These are phyloP conservation scores for Apotomis turbidana DNA, from an alignment of 2,888 invertebrate species.

Conservation along the genomic window DNA sequence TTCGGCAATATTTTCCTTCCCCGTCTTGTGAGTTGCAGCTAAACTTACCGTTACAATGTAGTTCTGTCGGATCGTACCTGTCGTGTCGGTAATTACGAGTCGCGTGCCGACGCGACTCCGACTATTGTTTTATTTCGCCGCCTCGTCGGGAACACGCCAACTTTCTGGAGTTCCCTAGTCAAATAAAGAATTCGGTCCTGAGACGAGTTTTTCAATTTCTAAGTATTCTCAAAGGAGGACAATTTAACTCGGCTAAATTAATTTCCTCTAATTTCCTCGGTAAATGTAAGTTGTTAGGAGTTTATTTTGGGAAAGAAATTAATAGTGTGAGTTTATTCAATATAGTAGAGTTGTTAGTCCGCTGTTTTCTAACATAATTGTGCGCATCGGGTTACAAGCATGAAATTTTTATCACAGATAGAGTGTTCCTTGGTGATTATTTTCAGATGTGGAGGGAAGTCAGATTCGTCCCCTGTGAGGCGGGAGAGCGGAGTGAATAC, in stretches of 20 bases:
- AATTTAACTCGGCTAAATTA: conserved; percentile 2
- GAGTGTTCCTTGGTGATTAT: no score
- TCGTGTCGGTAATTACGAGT: conserved; percentile 16
- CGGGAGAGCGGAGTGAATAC: no score
- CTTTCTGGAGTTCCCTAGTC: not conserved
- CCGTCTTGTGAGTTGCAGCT: not conserved
- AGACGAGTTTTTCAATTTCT: conserved; percentile 9
- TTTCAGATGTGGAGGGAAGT: no score
- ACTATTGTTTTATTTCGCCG: conserved; percentile 6
- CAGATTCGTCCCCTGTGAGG: no score
- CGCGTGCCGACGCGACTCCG: not conserved
- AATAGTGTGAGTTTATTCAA: no score
- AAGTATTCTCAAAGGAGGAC: conserved; percentile 5
- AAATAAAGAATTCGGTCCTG: not conserved
- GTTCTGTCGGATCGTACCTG: not conserved
- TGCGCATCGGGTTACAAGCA: no score
- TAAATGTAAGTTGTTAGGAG: not conserved
- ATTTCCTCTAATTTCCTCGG: not conserved
- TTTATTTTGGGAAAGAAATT: not conserved
- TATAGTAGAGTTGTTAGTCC: no score
- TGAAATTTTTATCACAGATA: no score
- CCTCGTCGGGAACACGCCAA: not conserved
- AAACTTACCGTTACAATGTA: not conserved
- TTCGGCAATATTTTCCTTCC: not conserved
- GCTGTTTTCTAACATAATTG: no score